Evolutionary conservation across 2,113 vertebrate genomes (phyloP).

Genomic region (Thalassarche chlororhynchos): DNA sequence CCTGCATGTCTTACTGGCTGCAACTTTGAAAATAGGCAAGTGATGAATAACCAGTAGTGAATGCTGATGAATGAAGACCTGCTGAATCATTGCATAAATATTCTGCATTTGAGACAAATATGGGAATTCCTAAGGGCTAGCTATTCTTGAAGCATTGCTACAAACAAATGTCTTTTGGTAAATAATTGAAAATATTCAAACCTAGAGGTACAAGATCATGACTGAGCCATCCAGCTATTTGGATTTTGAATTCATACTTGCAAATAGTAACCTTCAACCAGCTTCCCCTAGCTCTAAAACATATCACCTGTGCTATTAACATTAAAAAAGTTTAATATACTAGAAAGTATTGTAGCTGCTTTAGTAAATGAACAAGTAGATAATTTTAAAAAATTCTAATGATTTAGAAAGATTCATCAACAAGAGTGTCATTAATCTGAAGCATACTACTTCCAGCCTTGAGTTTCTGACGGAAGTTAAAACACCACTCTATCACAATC

Average conservation of each 20-base stretch:
- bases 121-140: not conserved
- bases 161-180: not conserved
- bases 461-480: not conserved
- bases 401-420: not conserved
- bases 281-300: not conserved
- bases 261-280: not conserved
- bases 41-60: not conserved
- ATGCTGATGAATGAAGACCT: not conserved
- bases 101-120: not conserved
- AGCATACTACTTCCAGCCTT: not conserved
- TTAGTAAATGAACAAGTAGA: not conserved
- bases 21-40: not conserved
- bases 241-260: not conserved
- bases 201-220: not conserved
- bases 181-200: not conserved
- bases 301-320: not conserved
- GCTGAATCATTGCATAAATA: not conserved
- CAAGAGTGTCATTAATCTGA: not conserved
- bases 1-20: not conserved
- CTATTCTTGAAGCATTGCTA: not conserved
- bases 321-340: not conserved
- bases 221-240: not conserved
- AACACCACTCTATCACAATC: not conserved
- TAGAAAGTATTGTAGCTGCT: not conserved
- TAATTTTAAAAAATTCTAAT: not conserved